These are phyloP conservation scores for Hydropotes inermis DNA, from an alignment of 2,113 vertebrate species.

Conservation along the genomic window DNA sequence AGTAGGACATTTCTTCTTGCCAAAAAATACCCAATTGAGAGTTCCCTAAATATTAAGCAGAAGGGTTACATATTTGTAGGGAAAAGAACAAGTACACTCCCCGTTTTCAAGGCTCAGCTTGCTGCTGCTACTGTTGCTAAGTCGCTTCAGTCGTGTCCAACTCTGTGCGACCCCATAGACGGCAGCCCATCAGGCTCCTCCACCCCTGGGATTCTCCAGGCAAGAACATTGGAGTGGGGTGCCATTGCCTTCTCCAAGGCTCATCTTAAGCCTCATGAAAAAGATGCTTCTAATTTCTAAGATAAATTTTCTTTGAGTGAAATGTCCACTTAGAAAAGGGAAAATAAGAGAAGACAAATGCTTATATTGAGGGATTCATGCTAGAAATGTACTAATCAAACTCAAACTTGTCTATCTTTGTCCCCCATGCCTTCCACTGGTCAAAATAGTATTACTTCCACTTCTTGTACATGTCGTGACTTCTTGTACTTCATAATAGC, in stretches of 20 bases:
- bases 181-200: too few relatives aligned
- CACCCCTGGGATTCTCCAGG: too few relatives aligned
- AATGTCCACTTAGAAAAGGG: not conserved
- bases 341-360: not conserved
- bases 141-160: too few relatives aligned
- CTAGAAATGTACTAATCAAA: not conserved
- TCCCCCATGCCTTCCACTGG: not conserved
- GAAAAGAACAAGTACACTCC: not conserved
- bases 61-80: not conserved
- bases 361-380: not conserved
- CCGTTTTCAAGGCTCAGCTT: not conserved
- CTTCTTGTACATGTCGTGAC: not conserved
- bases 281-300: not conserved
- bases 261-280: not conserved
- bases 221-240: too few relatives aligned
- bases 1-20: not conserved
- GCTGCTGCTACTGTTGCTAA: too few relatives aligned
- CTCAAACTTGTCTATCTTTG: not conserved
- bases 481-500: not conserved
- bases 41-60: not conserved
- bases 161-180: too few relatives aligned
- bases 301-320: not conserved
- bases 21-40: not conserved
- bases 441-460: not conserved
- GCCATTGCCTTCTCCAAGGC: not conserved